A percentile compares a stretch with the other conserved stretches of the same genome.
phyloP scores from a whole-genome alignment of 2,113 vertebrate genomes.

The Apeltes quadracus region DNA sequence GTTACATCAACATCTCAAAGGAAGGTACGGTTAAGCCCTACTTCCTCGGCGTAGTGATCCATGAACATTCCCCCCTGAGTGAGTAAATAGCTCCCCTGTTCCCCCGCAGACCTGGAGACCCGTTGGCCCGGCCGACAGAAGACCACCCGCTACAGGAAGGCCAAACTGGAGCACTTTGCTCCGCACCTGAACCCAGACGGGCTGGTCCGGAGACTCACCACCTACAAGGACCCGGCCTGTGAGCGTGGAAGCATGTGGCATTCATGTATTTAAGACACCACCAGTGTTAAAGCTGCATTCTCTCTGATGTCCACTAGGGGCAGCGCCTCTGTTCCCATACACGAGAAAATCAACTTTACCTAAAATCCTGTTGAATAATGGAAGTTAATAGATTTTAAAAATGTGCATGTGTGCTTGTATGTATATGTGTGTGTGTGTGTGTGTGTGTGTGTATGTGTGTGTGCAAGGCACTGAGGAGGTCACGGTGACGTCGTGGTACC shows the following conservation, averaged over 20 bases:
- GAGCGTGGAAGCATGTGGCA: no score
- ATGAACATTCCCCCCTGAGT: not conserved
- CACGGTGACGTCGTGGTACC: constrained; percentile 85
- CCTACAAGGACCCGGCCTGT: constrained; percentile 83
- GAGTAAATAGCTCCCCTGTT: not conserved
- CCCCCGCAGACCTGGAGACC: constrained; percentile 83
- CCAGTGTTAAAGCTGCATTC: not conserved
- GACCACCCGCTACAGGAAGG: constrained; percentile 81
- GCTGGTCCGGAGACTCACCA: constrained; percentile 79
- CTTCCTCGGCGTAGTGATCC: not conserved
- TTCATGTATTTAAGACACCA: no score
- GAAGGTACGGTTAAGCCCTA: constrained; percentile 73
- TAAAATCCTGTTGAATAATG: no score
- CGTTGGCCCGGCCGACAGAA: constrained; percentile 82
- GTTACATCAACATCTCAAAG: constrained; percentile 76
- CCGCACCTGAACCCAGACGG: constrained; percentile 79
- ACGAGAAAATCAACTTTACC: no score
- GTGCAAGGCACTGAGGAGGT: constrained; percentile 75
- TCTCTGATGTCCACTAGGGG: not conserved
- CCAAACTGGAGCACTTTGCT: constrained; percentile 86
- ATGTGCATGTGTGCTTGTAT: no score
- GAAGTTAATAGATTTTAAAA: no score
- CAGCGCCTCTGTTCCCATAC: no score
- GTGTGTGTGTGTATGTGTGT: constrained; percentile 8
- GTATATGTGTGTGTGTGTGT: no score